These are phyloP conservation scores for Eulacestoma nigropectus DNA, from an alignment of 2,113 vertebrate species.

Conservation along the genomic window DNA sequence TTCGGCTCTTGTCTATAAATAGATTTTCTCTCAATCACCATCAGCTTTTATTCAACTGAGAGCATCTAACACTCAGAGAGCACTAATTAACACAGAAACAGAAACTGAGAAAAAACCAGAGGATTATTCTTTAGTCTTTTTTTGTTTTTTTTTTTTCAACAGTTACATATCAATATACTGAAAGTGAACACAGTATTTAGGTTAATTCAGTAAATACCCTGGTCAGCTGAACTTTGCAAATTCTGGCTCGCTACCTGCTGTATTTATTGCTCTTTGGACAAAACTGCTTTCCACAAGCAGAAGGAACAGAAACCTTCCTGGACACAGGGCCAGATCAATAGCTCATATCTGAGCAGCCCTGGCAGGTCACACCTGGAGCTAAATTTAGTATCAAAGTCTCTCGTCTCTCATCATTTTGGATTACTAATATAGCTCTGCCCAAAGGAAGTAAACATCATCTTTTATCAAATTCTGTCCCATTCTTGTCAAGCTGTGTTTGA, in stretches of 20 bases:
- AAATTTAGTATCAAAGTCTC: background rate
- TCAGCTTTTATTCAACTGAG: conserved; percentile 7
- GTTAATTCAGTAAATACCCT: background rate
- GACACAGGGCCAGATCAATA: background rate
- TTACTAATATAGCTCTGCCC: background rate
- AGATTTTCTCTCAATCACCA: conserved; percentile 15
- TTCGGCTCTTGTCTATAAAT: conserved; percentile 23
- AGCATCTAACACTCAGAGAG: background rate
- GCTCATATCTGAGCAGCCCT: background rate
- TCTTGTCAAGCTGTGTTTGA: background rate
- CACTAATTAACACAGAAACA: background rate
- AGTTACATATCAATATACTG: background rate
- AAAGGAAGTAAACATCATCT: background rate
- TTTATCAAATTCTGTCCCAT: background rate
- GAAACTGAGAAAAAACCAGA: background rate
- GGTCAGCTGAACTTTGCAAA: background rate
- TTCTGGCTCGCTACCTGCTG: background rate
- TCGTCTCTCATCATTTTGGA: background rate
- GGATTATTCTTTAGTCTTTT: background rate
- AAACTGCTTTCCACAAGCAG: background rate
- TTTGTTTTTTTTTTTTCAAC: background rate
- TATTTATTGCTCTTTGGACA: background rate
- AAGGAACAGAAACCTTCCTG: background rate
- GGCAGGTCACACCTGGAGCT: background rate
- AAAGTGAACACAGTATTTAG: background rate